Evolutionary conservation across 92 coral and sea anemone species (phyloP), one percentile per base, ranked within the genome.

Genomic region (Muricea muricata): DNA sequence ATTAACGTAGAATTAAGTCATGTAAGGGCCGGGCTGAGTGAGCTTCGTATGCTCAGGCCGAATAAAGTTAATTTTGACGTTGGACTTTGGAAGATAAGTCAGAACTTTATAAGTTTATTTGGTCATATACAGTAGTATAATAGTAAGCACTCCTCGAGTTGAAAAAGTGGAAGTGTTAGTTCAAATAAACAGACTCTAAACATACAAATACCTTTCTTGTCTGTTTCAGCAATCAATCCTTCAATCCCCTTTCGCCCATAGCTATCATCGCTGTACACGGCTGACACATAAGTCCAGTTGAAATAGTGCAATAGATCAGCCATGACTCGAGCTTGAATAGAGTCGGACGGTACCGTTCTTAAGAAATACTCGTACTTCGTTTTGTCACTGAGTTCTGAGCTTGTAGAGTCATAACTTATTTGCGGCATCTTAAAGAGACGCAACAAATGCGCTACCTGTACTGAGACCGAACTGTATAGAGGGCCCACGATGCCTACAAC

Each of bases 361-460:
- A 97, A 91, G 61, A 97, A 97, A 66, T 89, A 92, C 80, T 91
- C 88, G 32, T 89, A 92, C 18, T 92, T 85, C 9, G 94, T 93
- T 65, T 97, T 97, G 82, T 97, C 90, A 60, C 97, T 93, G n/a
- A 97, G 91, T 25, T 91, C 97, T 15, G 92, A 89, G 65, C 94
- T 93, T 12, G 98, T 90, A 14, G 99, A 94, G 1, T 97, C 99
- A 58, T 93, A 97, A 65, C 99, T 94, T 20, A 97, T 85, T 74
- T 97, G 99, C 13, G 98, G 99, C 63, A 97, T 90, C 34, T 93
- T 94, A 54, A 97, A 97, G 56, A 93, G 94, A 25, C 98, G 93
- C 57, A 97, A 86, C 61, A 97, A 90, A 73, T 89, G 94, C n/a
- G 97, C 99, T 1, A 93, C 94, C 34, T 95, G 97, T 29, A 97